Base-by-base conservation (phyloP, 2,888 invertebrate species). In the Rhamnusium bicolor region DNA sequence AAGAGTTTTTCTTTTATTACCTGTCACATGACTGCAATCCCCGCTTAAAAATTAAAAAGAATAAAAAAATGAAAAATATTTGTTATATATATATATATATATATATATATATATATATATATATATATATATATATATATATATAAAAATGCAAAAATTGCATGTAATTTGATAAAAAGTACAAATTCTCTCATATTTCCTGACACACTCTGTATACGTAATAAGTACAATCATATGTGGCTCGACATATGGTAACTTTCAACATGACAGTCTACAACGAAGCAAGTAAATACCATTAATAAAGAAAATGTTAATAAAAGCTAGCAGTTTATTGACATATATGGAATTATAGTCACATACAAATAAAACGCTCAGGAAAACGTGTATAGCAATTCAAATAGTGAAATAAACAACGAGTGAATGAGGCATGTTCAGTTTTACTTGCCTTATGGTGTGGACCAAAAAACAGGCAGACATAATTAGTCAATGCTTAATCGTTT, bases 291-390 rank as follows among this genome's bases (percentile, higher is more conserved):
- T 32, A n/a, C 40, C 54, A 32, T 56, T 54, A 54, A 32, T 71
- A 58, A 16, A 40, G 65, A 14, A 62, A 47, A 74, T 58, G 54
- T 68, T 54, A 32, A 29, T 32, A 40, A 10, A 19, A 32, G 24
- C 27, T 47, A 61, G 49, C 53, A 24, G 63, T 53, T 71, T 67
- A 66, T 56, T 69, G 69, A 69, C 70, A 70, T 56, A 58, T 65
- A 71, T 29, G 60, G 69, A 47, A 66, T 70, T 24, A 46, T 62
- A 66, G 54, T 49, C 56, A 62, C 14, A 53, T 71, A 58, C 51
- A 66, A 49, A 60, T 60, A 66, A 63, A 58, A 32, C 65, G 19
- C 47, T 51, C 27, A 51, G 56, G 21, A 40, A 66, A 60, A 66
- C 71, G 71, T 60, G 60, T 19, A 29, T 19, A 12, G 60, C 63